A percentile compares a stretch with the other conserved stretches of the same genome.
phyloP scores from a whole-genome alignment of 2,797 vertebrate genomes.

The Octomys mimax region DNA sequence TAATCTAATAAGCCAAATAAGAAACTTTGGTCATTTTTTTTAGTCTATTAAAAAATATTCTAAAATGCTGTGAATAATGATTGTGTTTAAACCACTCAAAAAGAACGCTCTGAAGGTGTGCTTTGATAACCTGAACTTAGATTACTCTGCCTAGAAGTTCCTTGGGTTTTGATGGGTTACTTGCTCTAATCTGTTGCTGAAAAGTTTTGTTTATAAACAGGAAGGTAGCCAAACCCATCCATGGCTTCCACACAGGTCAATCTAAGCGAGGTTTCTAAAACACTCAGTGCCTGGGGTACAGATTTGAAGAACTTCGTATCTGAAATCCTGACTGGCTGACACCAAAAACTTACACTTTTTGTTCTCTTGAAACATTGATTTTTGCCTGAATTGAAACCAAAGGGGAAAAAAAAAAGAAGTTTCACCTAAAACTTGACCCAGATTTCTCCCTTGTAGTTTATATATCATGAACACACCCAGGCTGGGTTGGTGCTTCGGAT shows the following conservation, averaged over 20 bases:
- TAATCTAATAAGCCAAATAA: not conserved
- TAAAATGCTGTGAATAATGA: constrained; percentile 9
- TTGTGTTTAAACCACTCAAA: constrained; percentile 4
- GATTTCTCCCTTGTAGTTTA: constrained; percentile 55
- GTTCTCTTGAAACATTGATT: constrained; percentile 34
- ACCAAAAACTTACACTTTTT: constrained; percentile 62
- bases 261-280: not conserved
- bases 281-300: not conserved
- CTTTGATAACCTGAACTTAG: constrained; percentile 47
- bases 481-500: not conserved
- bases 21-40: constrained; percentile 21
- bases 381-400: constrained; percentile 58
- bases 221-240: constrained; percentile 25
- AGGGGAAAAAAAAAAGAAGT: not conserved
- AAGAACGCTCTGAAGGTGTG: not conserved
- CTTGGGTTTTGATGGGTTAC: constrained; percentile 27
- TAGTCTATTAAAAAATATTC: not conserved
- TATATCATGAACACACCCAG: constrained; percentile 44
- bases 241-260: not conserved
- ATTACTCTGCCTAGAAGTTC: not conserved
- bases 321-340: constrained; percentile 58
- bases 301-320: constrained; percentile 36
- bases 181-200: not conserved
- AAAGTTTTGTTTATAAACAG: constrained; percentile 28
- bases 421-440: constrained; percentile 76